phyloP scores from a whole-genome alignment of 1,140 invertebrate genomes.

The Bicyclus anynana region DNA sequence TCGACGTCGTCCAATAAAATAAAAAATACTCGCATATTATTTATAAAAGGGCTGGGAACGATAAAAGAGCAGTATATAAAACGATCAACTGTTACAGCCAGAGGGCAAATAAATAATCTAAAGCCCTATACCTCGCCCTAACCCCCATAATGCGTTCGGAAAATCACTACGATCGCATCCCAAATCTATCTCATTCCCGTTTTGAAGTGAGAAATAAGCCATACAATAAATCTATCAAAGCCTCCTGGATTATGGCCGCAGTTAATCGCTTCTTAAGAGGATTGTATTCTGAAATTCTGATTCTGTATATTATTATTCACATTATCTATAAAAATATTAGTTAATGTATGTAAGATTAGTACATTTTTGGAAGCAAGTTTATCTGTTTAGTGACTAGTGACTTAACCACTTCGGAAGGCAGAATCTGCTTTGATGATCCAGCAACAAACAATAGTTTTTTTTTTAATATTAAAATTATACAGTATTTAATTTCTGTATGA shows the following conservation, averaged over 20 bases:
- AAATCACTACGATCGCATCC: slow-evolving; percentile 10
- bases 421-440: no score
- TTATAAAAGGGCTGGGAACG: background rate
- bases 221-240: slow-evolving; percentile 29
- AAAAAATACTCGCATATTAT: background rate
- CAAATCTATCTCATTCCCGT: slow-evolving; percentile 21
- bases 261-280: slow-evolving; percentile 20
- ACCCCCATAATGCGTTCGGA: slow-evolving; percentile 11
- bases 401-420: no score
- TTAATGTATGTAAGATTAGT: no score
- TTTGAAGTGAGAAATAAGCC: slow-evolving; percentile 26
- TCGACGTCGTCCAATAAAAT: no score
- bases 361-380: no score
- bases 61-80: background rate
- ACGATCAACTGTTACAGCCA: background rate
- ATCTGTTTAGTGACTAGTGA: no score
- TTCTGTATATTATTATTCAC: no score
- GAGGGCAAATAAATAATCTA: slow-evolving; percentile 10
- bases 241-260: slow-evolving; percentile 21
- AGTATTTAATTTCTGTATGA: no score
- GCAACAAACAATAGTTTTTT: no score
- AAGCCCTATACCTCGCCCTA: slow-evolving; percentile 6
- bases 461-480: no score
- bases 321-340: no score
- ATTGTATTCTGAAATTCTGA: background rate